Evolutionary conservation across 53 echinoderm and acorn worm genomes (phyloP).

Genomic region (Antedon mediterranea): DNA sequence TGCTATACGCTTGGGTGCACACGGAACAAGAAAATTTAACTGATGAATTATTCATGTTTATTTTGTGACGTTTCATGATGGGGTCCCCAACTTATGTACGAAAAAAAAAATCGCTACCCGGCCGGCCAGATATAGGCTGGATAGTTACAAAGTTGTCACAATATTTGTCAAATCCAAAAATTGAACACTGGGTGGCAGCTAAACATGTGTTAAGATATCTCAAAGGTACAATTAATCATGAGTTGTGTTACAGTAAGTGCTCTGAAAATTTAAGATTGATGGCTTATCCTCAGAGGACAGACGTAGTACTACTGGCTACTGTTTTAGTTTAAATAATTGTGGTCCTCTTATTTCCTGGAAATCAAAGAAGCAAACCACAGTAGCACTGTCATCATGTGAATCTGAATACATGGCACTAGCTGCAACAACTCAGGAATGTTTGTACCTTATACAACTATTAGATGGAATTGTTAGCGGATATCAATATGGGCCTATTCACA

Average conservation of each 20-base stretch:
- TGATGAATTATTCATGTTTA: too few relatives aligned
- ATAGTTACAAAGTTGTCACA: conserved; percentile 18
- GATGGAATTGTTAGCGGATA: too few relatives aligned
- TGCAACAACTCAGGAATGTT: too few relatives aligned
- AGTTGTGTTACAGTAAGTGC: conserved; percentile 14
- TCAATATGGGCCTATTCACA: too few relatives aligned
- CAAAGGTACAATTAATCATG: conserved; percentile 15
- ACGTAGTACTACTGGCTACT: conserved; percentile 11
- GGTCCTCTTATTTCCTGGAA: conserved; percentile 13
- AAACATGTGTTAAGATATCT: conserved; percentile 24
- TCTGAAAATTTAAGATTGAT: conserved; percentile 9
- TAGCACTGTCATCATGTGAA: conserved; percentile 5
- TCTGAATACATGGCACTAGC: too few relatives aligned
- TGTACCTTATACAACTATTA: too few relatives aligned
- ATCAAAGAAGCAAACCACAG: conserved; percentile 7
- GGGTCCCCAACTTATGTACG: too few relatives aligned
- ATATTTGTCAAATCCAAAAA: conserved; percentile 5
- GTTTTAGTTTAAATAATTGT: conserved; percentile 8
- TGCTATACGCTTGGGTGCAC: too few relatives aligned
- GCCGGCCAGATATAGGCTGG: conserved; percentile 17
- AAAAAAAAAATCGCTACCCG: too few relatives aligned
- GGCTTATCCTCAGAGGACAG: conserved; percentile 16
- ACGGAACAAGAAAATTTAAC: too few relatives aligned
- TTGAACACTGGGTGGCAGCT: conserved; percentile 7
- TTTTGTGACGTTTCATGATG: too few relatives aligned